A percentile compares a stretch with the other conserved stretches of the same genome.
These are phyloP conservation scores for Zaprionus africanus DNA, from an alignment of 1,140 invertebrate genomes.

Conservation along the genomic window DNA sequence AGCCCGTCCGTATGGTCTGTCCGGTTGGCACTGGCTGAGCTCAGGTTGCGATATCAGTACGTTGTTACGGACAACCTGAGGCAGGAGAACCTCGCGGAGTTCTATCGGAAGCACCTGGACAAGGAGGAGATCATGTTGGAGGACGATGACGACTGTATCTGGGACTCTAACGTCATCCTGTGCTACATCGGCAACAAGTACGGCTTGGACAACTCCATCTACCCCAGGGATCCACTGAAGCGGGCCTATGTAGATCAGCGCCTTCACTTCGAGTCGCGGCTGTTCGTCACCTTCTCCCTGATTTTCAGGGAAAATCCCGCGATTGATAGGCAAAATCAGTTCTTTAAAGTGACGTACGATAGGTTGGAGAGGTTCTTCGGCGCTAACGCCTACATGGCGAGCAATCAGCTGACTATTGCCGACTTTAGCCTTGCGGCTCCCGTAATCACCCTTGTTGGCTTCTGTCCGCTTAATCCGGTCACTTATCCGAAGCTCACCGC, in stretches of 20 bases:
- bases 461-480: slow-evolving; percentile 60
- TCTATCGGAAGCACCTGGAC: too few species aligned
- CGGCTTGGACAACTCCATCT: slow-evolving; percentile 85
- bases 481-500: slow-evolving; percentile 61
- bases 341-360: too few species aligned
- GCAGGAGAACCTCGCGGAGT: slow-evolving; percentile 86
- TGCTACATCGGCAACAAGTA: slow-evolving; percentile 86
- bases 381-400: slow-evolving; percentile 85
- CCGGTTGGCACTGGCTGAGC: slow-evolving; percentile 65
- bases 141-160: slow-evolving; percentile 62
- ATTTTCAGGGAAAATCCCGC: too few species aligned
- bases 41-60: slow-evolving; percentile 84
- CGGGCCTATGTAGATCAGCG: slow-evolving; percentile 85
- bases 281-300: slow-evolving; percentile 26
- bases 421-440: slow-evolving; percentile 84
- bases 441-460: slow-evolving; percentile 67
- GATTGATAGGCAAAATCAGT: too few species aligned
- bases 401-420: slow-evolving; percentile 86
- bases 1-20: too few species aligned
- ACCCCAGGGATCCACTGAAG: slow-evolving; percentile 85
- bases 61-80: slow-evolving; percentile 85
- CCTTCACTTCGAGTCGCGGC: slow-evolving; percentile 86
- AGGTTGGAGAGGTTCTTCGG: slow-evolving; percentile 85
- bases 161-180: slow-evolving; percentile 83
- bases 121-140: slow-evolving; percentile 76